These are phyloP conservation scores for Limenitis camilla DNA, from an alignment of 2,888 invertebrate genomes.

Conservation along the genomic window DNA sequence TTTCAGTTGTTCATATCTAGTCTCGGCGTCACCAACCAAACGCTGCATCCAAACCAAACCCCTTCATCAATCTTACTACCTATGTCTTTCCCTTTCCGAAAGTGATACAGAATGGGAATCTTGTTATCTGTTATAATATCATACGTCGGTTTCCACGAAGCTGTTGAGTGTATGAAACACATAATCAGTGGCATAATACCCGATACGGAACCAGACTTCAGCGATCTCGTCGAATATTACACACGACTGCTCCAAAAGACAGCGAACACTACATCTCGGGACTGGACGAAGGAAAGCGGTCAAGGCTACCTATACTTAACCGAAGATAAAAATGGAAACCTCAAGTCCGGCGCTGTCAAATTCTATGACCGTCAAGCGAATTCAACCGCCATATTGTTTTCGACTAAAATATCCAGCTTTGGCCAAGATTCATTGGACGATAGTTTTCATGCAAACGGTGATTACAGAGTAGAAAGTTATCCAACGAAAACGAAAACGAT, in stretches of 20 bases:
- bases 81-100: conserved; percentile 27
- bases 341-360: conserved; percentile 57
- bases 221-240: conserved; percentile 59
- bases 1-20: conserved; percentile 73
- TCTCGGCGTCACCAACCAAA: conserved; percentile 51
- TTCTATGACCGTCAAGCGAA: conserved; percentile 57
- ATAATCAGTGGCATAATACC: conserved; percentile 63
- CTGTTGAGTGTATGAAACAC: conserved; percentile 74
- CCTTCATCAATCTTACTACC: conserved; percentile 39
- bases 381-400: conserved; percentile 63
- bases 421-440: conserved; percentile 66
- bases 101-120: conserved; percentile 77
- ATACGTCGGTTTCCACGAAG: conserved; percentile 83
- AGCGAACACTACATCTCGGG: conserved; percentile 40
- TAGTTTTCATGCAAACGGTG: conserved; percentile 50
- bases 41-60: conserved; percentile 61
- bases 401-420: conserved; percentile 71
- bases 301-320: conserved; percentile 61
- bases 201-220: conserved; percentile 53
- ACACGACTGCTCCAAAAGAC: conserved; percentile 48
- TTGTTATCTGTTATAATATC: conserved; percentile 82
- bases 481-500: conserved; percentile 64
- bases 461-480: conserved; percentile 61
- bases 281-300: conserved; percentile 57
- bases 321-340: conserved; percentile 53